Evolutionary conservation across 1,140 invertebrate genomes (phyloP), one percentile per base, ranked within the genome.

Genomic region (Copidosoma floridanum): DNA sequence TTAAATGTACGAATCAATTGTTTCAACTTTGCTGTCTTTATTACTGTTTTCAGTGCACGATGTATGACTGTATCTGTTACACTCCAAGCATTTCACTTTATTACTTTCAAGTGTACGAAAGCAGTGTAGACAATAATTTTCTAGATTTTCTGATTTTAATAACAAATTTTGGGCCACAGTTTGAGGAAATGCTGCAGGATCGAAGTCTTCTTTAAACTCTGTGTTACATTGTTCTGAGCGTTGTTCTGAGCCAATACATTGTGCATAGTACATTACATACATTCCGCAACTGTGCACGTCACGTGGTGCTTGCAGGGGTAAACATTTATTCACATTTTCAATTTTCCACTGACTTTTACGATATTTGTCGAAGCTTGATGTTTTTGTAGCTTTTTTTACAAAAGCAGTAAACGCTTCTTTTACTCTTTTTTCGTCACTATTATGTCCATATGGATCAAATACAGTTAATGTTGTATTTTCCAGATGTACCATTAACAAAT

Each of bases 361-460:
- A 3, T 21, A 5, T 20, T 21, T 21, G 3, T 5, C 16, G 16
- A 43, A 43, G 2, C 16, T 20, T 43, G 41, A 43, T 21, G 10
- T 16, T 11, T 10, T 16, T 4, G 11, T 14, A n/a, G 18, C 20
- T 21, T 21, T 46, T 35, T 46, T 44, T 40, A 43, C 18, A 51
- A 59, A 57, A 41, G 12, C 14, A 18, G 35, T 6, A 23, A 48
- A 54, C 26, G 53, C 27, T 52, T 21, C 43, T 23, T 32, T 50
- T 11, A 16, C 46, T 44, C 47, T 10, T 38, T 56, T n/a, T 12
- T 46, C 27, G 21, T 62, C 44, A n/a, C n/a, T 18, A 37, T 21
- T 43, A 38, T 12, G 0, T 12, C n/a, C 54, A 38, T 61, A 66
- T 24, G 65, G 65, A 63, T 66, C 65, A 35, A 60, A 41, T 20